Percentiles rank a stretch among this genome's conserved stretches.
phyloP scores from a whole-genome alignment of 2,797 vertebrate species.

The Microhierax caerulescens region DNA sequence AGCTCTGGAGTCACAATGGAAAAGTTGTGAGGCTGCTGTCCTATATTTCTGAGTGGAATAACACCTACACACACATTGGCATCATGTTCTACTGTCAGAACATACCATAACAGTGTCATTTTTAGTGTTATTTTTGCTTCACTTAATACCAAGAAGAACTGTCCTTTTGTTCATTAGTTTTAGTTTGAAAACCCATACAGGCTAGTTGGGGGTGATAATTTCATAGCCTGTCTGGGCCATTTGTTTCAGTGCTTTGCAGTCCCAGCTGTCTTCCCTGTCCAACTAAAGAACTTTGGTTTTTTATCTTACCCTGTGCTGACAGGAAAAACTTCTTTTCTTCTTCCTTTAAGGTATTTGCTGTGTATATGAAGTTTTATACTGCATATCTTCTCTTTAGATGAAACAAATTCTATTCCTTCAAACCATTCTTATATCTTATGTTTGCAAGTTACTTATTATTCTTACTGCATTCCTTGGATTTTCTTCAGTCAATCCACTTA shows the following conservation, averaged over 20 bases:
- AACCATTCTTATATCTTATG: neutral
- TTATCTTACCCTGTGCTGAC: neutral
- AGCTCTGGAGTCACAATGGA: neutral
- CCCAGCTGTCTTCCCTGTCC: neutral
- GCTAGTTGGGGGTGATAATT: neutral
- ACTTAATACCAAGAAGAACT: neutral
- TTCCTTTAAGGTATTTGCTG: neutral
- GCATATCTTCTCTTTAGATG: neutral
- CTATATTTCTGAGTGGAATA: neutral
- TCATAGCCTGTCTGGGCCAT: neutral
- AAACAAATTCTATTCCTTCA: neutral
- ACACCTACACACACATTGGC: neutral
- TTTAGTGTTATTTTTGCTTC: neutral
- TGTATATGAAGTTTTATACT: neutral
- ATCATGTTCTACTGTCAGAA: neutral
- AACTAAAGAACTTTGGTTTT: neutral
- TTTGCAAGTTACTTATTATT: neutral
- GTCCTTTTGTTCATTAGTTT: constrained; percentile 1
- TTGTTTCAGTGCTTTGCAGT: neutral
- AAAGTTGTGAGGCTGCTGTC: neutral
- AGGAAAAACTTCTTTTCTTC: neutral
- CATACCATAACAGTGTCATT: neutral
- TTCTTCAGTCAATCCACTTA: neutral
- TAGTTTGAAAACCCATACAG: neutral
- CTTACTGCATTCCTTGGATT: neutral